Base-by-base conservation (phyloP, 2,113 vertebrate species). In the Columba livia region DNA sequence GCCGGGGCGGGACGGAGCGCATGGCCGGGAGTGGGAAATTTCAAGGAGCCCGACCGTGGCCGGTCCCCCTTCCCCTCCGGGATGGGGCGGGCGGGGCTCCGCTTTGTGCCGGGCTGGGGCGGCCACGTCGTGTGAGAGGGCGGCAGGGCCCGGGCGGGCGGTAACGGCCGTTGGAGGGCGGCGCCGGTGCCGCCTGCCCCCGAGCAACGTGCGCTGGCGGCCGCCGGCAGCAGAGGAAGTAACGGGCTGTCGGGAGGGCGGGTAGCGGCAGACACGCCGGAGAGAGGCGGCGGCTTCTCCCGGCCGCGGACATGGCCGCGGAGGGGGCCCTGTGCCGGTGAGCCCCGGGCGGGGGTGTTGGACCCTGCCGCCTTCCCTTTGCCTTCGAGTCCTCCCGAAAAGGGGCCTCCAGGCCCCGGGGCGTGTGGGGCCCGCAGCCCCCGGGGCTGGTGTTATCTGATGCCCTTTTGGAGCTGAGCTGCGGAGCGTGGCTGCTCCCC, bases 391-490 rank as follows among this genome's bases (percentile, higher is more conserved):
- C 6, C 9, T 20, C 56, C 51, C 25, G 51, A 2, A 21, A 4
- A 38, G 36, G 26, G 66, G 87, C 93, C 90, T 88, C 60, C 6
- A 4, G 48, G 42, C 23, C 51, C 36, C 15, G 16, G 28, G 48
- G 47, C 28, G 47, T 31, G 38, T 48, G 75, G 40, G 89, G 82
- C 53, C 61, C 29, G 66, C 53, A 50, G 85, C 58, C 58, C 73
- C 58, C 73, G 60, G 44, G 85, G 85, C 66, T 2, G 71, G 38
- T 31, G 89, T 96, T 96, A 97, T 96, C 96, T 97, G 70, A 79
- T 97, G 96, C 83, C 96, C 94, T 97, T 96, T 92, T 67, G 96
- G 92, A 96, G 95, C 74, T 44, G 83, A 70, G 48, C 88, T 89
- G 83, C 36, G 66, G 95, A 93, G 82, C 47, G 71, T 21, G 75